These are phyloP conservation scores for Drosophila incognita DNA, from an alignment of 2,888 invertebrate genomes.

Conservation along the genomic window DNA sequence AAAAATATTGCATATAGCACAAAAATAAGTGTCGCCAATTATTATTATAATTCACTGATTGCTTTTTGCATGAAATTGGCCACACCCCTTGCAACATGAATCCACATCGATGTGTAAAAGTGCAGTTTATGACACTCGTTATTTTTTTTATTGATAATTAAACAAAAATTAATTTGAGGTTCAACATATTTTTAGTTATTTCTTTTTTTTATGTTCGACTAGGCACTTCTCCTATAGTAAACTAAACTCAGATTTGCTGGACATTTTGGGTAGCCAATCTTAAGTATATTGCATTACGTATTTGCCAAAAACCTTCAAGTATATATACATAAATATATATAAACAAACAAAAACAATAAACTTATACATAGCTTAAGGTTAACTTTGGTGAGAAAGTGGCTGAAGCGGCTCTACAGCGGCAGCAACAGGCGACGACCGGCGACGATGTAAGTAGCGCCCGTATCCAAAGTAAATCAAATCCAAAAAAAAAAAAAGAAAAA, in stretches of 20 bases:
- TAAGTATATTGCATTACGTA: constrained; percentile 2
- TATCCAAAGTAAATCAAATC: constrained; percentile 48
- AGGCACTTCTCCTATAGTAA: constrained; percentile 13
- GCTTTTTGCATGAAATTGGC: constrained; percentile 13
- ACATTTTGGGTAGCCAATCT: neutral
- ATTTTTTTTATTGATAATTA: neutral
- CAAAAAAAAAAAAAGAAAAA: constrained; percentile 11
- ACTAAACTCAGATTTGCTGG: constrained; percentile 2
- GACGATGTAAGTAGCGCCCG: constrained; percentile 74
- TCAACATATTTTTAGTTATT: neutral
- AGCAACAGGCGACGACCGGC: constrained; percentile 70
- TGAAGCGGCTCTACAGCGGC: constrained; percentile 68
- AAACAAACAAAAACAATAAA: constrained; percentile 41
- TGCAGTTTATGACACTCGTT: constrained; percentile 5
- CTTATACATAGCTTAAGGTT: constrained; percentile 73
- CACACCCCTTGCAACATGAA: constrained; percentile 26
- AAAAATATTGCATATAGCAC: neutral
- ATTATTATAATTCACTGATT: neutral
- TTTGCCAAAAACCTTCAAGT: constrained; percentile 41
- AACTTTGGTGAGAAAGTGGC: constrained; percentile 75
- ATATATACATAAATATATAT: constrained; percentile 32
- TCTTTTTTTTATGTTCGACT: constrained; percentile 5
- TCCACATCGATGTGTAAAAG: neutral
- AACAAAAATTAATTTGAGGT: neutral
- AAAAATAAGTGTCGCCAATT: neutral